These are phyloP conservation scores for Drosophila sp. DNA, from an alignment of 1,140 invertebrate genomes.

Conservation along the genomic window DNA sequence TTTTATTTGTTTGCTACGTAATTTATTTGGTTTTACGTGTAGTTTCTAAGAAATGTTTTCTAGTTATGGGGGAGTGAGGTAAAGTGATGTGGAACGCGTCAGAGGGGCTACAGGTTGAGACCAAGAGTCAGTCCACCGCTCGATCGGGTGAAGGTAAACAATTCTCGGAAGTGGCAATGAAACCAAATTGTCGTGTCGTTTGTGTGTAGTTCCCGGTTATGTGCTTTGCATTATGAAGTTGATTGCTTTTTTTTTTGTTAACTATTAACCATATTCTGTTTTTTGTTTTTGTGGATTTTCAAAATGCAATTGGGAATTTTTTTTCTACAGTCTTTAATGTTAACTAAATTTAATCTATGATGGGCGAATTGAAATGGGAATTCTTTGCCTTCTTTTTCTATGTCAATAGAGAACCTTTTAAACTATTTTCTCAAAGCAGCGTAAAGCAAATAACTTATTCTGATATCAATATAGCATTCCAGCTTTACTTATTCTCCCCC, in stretches of 20 bases:
- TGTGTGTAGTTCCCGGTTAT: slow-evolving; percentile 66
- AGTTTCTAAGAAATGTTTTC: slow-evolving; percentile 50
- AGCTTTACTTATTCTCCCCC: not conserved
- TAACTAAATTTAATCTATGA: not conserved
- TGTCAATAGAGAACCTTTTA: slow-evolving; percentile 1
- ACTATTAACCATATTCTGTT: not conserved
- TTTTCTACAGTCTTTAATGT: not conserved
- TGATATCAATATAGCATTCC: slow-evolving; percentile 11
- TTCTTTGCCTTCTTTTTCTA: not conserved
- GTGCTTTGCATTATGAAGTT: slow-evolving; percentile 57
- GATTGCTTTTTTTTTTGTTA: not conserved
- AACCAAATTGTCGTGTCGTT: slow-evolving; percentile 41
- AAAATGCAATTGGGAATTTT: slow-evolving; percentile 4
- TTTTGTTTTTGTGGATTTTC: slow-evolving; percentile 10
- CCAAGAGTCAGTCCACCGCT: slow-evolving; percentile 13
- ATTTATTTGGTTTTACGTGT: slow-evolving; percentile 55
- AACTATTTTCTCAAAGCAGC: slow-evolving; percentile 3
- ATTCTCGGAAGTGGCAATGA: slow-evolving; percentile 64
- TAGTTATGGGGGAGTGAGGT: slow-evolving; percentile 37
- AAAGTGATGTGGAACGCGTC: slow-evolving; percentile 40
- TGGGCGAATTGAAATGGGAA: not conserved
- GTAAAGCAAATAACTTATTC: slow-evolving; percentile 4
- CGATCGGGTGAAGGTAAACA: slow-evolving; percentile 51
- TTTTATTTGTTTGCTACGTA: slow-evolving; percentile 42
- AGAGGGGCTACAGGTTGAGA: slow-evolving; percentile 11